Conservation (phyloP, 92 coral and sea anemone species). For the Heteractis magnifica region DNA sequence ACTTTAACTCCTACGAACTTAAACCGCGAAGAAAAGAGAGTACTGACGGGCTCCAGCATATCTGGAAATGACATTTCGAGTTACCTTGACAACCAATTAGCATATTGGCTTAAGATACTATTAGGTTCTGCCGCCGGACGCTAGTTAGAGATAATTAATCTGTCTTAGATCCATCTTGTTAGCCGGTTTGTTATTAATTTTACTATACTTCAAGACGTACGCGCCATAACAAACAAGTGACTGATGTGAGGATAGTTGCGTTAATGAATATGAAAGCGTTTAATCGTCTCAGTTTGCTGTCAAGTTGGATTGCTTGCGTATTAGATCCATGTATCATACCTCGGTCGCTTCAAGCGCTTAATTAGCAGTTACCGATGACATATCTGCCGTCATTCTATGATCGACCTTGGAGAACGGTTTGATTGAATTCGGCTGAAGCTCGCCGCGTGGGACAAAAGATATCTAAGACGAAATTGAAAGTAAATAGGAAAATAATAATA, state of each 20-base stretch:
- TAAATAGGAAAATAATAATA: neutral
- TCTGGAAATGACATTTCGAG: neutral
- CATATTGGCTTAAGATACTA: neutral
- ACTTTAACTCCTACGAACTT: neutral
- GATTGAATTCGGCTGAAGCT: neutral
- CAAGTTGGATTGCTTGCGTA: conserved; percentile 1
- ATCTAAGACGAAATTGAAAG: neutral
- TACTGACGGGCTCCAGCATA: neutral
- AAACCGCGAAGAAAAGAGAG: neutral
- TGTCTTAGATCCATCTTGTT: neutral
- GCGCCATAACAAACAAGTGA: conserved; percentile 7
- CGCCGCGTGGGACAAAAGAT: neutral
- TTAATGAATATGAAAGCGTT: conserved; percentile 1
- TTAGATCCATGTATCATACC: conserved; percentile 5
- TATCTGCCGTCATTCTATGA: neutral
- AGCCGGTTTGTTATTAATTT: neutral
- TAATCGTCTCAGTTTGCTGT: neutral
- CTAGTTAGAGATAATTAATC: neutral
- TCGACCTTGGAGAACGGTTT: neutral
- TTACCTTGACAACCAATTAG: neutral
- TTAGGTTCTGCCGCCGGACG: neutral
- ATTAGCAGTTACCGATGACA: conserved; percentile 6
- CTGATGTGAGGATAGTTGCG: neutral
- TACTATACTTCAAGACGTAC: neutral
- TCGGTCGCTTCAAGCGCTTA: neutral